These are phyloP conservation scores for Conops quadrifasciatus DNA, from an alignment of 2,888 invertebrate species.

Conservation along the genomic window DNA sequence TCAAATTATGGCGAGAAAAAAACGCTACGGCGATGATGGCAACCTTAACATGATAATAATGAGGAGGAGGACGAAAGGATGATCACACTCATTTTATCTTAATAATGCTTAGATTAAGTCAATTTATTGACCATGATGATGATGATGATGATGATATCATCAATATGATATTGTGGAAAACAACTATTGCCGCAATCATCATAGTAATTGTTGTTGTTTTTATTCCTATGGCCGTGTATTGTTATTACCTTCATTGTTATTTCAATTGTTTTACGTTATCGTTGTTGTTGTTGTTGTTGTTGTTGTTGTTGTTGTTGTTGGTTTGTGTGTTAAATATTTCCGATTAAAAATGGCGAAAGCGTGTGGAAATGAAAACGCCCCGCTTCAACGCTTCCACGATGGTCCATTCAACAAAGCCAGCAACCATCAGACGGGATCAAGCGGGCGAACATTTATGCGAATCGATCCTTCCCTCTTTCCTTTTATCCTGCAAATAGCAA, in stretches of 20 bases:
- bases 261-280: background rate
- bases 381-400: constrained; percentile 6
- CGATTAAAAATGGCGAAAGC: background rate
- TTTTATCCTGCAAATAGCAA: background rate
- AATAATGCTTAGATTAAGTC: no score
- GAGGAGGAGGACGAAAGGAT: no score
- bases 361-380: constrained; percentile 6
- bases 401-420: background rate
- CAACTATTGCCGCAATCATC: background rate
- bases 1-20: no score
- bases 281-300: constrained; percentile 19
- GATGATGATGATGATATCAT: no score
- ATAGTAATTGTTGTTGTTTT: constrained; percentile 34
- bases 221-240: no score
- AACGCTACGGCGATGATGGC: no score
- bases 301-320: constrained; percentile 8
- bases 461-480: background rate
- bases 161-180: background rate
- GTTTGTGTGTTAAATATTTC: constrained; percentile 7
- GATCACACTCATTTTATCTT: no score
- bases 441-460: background rate
- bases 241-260: no score
- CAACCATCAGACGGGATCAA: no score
- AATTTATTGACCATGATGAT: no score
- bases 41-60: no score